These are phyloP conservation scores for Orchestes rusci DNA, from an alignment of 2,888 invertebrate species.

Conservation along the genomic window DNA sequence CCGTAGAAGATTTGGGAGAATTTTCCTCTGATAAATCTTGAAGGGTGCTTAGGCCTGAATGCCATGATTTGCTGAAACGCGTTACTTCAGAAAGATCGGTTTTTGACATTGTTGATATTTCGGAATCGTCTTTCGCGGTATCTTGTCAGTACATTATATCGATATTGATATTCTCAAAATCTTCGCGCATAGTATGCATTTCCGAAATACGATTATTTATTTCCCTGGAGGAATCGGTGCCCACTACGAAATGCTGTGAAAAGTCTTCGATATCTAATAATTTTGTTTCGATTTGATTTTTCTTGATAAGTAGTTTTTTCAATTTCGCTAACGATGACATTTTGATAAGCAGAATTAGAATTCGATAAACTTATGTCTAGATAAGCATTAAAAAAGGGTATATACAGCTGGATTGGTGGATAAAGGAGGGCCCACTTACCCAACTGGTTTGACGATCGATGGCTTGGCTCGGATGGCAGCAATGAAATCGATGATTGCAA, in stretches of 20 bases:
- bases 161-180: background rate
- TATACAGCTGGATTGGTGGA: no score
- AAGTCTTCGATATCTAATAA: background rate
- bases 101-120: background rate
- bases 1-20: background rate
- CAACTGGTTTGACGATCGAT: no score
- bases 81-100: background rate
- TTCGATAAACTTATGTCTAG: no score
- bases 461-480: no score
- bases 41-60: background rate
- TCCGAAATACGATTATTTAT: background rate
- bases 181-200: background rate
- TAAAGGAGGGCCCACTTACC: background rate
- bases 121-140: background rate
- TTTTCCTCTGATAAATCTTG: background rate
- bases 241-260: background rate
- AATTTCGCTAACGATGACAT: background rate
- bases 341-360: background rate
- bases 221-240: background rate
- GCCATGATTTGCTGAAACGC: background rate
- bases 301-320: background rate
- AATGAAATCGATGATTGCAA: no score
- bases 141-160: background rate
- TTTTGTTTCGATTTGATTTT: background rate
- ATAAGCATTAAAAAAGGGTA: no score